A percentile compares a stretch with the other conserved stretches of the same genome.
Conservation (phyloP, 2,113 vertebrate genomes). For the Gavialis gangeticus region DNA sequence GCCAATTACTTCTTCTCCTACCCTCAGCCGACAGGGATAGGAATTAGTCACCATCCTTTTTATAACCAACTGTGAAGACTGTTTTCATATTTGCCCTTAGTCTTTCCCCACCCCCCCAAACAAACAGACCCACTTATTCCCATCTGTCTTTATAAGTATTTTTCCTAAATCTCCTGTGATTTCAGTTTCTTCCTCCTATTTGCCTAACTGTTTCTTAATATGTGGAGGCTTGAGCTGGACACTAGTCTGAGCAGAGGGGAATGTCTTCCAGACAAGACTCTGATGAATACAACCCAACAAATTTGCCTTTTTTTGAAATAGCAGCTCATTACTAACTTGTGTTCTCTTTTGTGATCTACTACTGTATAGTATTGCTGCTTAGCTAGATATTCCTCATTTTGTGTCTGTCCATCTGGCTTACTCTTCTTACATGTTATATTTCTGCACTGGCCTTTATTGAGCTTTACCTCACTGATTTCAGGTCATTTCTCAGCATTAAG, state of each 20-base stretch:
- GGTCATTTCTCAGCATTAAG: not conserved
- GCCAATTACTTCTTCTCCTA: not conserved
- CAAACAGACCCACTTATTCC: not conserved
- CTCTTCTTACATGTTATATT: not conserved
- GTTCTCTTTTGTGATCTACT: not conserved
- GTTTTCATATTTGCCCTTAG: not conserved
- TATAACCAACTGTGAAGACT: not conserved
- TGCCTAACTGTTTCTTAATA: not conserved
- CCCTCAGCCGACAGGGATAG: not conserved
- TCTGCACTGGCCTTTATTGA: not conserved
- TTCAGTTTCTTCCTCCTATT: not conserved
- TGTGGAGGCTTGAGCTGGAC: not conserved
- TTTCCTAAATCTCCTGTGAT: not conserved
- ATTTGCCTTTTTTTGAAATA: not conserved
- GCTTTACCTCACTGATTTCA: not conserved
- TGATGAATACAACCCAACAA: not conserved
- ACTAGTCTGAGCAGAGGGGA: not conserved
- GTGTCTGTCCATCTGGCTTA: not conserved
- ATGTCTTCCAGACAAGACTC: not conserved
- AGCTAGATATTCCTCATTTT: too few species aligned
- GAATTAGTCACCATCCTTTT: not conserved
- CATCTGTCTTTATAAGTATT: not conserved
- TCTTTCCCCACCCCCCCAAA: not conserved
- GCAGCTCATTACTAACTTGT: accelerated
- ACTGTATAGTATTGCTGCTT: not conserved